These are phyloP conservation scores for Acridotheres tristis DNA, from an alignment of 2,797 vertebrate species.

Conservation along the genomic window DNA sequence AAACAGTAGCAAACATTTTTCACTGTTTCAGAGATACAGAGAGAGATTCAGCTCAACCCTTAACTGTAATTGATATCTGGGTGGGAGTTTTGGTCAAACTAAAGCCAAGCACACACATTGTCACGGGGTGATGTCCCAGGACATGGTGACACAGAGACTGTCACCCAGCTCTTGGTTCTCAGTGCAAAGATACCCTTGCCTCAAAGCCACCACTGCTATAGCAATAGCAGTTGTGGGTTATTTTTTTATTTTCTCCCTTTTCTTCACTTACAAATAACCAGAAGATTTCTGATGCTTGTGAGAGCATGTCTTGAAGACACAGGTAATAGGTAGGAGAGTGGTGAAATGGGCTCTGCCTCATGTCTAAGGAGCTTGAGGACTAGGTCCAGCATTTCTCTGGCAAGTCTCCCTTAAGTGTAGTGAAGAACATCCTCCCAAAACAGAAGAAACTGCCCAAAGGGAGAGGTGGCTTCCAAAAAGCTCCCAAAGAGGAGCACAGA, in stretches of 20 bases:
- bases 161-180: neutral
- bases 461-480: neutral
- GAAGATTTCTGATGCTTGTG: neutral
- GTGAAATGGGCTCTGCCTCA: neutral
- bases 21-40: neutral
- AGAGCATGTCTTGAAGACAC: neutral
- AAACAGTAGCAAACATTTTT: fast-evolving
- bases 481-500: neutral
- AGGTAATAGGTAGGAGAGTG: neutral
- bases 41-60: neutral
- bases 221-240: neutral
- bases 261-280: neutral
- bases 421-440: neutral
- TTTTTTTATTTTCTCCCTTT: neutral
- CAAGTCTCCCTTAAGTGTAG: neutral
- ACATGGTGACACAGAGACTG: fast-evolving
- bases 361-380: neutral
- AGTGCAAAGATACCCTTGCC: neutral
- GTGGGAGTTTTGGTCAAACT: neutral
- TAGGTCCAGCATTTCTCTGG: neutral
- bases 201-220: neutral
- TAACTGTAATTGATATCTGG: neutral
- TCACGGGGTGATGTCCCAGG: neutral
- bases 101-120: neutral
- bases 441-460: neutral